These are phyloP conservation scores for Trochalopteron elliotii DNA, from an alignment of 2,113 vertebrate species.

Conservation along the genomic window DNA sequence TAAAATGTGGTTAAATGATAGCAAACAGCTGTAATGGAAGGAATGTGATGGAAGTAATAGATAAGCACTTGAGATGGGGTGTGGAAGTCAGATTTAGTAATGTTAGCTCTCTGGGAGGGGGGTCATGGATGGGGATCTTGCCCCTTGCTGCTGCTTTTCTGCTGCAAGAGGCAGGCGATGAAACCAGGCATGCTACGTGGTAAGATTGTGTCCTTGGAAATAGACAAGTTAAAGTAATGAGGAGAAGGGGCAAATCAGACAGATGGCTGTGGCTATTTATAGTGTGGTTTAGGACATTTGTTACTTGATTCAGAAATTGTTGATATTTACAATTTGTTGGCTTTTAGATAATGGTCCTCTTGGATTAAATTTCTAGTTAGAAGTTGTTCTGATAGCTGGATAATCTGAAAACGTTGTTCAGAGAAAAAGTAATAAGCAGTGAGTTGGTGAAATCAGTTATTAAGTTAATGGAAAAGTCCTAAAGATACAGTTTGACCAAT, in stretches of 20 bases:
- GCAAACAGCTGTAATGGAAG: not conserved
- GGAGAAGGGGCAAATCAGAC: slow-evolving; percentile 51
- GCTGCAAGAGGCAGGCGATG: not conserved
- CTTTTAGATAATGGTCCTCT: not conserved
- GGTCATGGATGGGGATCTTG: not conserved
- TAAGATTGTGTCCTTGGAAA: slow-evolving; percentile 17
- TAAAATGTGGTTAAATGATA: not conserved
- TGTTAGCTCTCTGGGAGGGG: not conserved
- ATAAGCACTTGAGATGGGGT: not conserved
- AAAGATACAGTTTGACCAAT: not conserved
- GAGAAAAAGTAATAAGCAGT: not conserved
- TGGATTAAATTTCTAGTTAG: slow-evolving; percentile 11
- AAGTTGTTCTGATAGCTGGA: not conserved
- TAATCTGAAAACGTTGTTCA: not conserved
- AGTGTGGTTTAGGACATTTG: slow-evolving; percentile 28
- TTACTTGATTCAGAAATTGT: slow-evolving; percentile 44
- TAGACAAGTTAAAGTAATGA: slow-evolving; percentile 15
- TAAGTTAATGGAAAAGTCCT: not conserved
- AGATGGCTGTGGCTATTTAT: slow-evolving; percentile 58
- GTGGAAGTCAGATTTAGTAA: not conserved
- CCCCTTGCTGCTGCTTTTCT: not conserved
- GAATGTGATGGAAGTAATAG: not conserved
- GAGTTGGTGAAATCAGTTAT: not conserved
- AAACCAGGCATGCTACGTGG: not conserved
- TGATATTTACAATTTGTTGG: slow-evolving; percentile 55